These are phyloP conservation scores for Periphyllus acericola DNA, from an alignment of 2,888 invertebrate species.

Conservation along the genomic window DNA sequence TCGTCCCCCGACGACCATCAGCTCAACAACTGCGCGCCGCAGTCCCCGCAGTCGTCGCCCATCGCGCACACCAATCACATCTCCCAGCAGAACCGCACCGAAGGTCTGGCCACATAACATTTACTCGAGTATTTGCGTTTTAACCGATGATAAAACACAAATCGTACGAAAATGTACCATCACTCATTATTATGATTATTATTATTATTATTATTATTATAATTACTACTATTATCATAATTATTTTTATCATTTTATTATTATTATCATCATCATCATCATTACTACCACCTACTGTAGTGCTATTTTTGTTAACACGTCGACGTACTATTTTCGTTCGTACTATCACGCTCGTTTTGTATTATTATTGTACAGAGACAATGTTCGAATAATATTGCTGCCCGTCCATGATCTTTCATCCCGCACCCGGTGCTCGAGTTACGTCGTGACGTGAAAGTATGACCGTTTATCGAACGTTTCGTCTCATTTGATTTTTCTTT, in stretches of 20 bases:
- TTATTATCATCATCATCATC: neutral
- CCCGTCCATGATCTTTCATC: neutral
- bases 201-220: neutral
- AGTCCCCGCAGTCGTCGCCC: constrained; percentile 68
- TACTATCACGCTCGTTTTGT: too few species aligned
- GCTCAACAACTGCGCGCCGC: constrained; percentile 66
- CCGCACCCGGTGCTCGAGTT: neutral
- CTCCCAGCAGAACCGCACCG: constrained; percentile 51
- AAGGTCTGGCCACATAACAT: constrained; percentile 56
- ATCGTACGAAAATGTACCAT: neutral
- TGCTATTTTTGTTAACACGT: too few species aligned
- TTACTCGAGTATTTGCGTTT: constrained; percentile 56
- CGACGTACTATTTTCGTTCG: too few species aligned
- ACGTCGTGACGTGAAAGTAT: too few species aligned
- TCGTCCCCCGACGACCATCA: constrained; percentile 68
- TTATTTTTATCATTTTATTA: constrained; percentile 22
- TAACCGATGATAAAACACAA: constrained; percentile 50
- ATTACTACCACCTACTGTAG: too few species aligned
- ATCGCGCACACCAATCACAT: constrained; percentile 69
- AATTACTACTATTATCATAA: constrained; percentile 2
- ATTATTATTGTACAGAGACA: neutral
- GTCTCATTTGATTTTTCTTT: neutral
- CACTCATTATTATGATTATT: neutral
- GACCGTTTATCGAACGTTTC: neutral
- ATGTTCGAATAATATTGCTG: neutral